A percentile compares a stretch with the other conserved stretches of the same genome.
Conservation (phyloP, 2,113 vertebrate genomes). For the Cinclus mexicanus region DNA sequence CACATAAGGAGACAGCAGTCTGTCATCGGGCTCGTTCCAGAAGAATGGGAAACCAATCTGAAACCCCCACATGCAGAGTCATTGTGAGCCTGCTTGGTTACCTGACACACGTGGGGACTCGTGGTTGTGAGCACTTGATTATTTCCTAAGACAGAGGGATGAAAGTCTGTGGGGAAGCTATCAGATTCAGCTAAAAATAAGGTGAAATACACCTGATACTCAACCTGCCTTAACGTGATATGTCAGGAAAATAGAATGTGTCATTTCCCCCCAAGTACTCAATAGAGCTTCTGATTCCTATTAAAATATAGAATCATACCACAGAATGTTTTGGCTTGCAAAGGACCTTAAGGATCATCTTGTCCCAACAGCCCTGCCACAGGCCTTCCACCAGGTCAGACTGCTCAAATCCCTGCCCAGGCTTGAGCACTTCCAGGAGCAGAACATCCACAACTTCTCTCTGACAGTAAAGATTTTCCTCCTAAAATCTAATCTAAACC, state of each 20-base stretch:
- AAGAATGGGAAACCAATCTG: not conserved
- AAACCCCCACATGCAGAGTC: not conserved
- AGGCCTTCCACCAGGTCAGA: too few species aligned
- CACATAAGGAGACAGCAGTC: not conserved
- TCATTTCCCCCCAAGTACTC: not conserved
- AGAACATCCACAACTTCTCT: not conserved
- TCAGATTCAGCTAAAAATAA: not conserved
- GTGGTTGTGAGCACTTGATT: not conserved
- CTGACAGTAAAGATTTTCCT: not conserved
- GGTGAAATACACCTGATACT: not conserved
- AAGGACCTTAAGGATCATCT: not conserved
- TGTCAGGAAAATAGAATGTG: fast-evolving
- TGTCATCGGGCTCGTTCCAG: not conserved
- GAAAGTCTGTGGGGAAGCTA: not conserved
- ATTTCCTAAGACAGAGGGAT: not conserved
- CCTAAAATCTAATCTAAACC: not conserved
- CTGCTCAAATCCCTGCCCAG: not conserved
- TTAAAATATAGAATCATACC: not conserved
- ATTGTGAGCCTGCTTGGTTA: not conserved
- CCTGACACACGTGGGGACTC: not conserved
- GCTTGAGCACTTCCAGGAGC: not conserved
- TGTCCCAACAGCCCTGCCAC: not conserved
- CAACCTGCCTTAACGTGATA: not conserved
- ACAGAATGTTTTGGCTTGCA: not conserved
- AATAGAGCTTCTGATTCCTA: not conserved